Conservation (phyloP, 2,113 vertebrate genomes). For the Melanerpes formicivorus region DNA sequence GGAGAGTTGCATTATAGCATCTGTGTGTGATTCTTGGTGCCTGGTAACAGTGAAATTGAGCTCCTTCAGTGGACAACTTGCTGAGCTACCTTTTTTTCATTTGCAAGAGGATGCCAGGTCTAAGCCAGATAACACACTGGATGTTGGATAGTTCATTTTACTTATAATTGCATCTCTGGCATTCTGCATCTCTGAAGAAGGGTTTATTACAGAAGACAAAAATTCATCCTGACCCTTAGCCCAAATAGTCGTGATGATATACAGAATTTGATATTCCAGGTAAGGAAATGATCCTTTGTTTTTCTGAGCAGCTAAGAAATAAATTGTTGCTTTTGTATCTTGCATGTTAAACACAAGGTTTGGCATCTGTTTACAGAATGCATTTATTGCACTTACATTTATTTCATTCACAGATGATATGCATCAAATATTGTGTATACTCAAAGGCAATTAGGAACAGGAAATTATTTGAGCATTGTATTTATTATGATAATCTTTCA, state of each 20-base stretch:
- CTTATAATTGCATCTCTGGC: constrained; percentile 23
- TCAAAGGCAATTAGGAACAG: not conserved
- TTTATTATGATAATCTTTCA: constrained; percentile 14
- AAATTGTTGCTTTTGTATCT: not conserved
- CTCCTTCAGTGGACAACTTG: constrained; percentile 69
- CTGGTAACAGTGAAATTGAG: constrained; percentile 28
- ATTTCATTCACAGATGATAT: not conserved
- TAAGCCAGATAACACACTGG: constrained; percentile 57
- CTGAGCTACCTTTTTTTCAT: constrained; percentile 66
- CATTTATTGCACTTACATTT: not conserved
- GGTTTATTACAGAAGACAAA: constrained; percentile 42
- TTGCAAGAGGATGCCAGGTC: constrained; percentile 64
- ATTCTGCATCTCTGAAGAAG: constrained; percentile 46
- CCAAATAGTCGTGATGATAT: constrained; percentile 4
- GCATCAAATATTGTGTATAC: not conserved
- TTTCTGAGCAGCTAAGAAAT: not conserved
- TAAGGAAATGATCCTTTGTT: constrained; percentile 66
- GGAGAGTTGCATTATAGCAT: not conserved
- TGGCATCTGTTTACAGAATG: not conserved
- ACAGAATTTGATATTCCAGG: constrained; percentile 66
- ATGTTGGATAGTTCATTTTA: constrained; percentile 69
- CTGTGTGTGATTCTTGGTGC: constrained; percentile 55
- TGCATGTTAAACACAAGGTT: constrained; percentile 12
- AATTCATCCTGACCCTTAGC: not conserved
- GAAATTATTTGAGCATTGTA: not conserved